A percentile compares a stretch with the other conserved stretches of the same genome.
phyloP scores from a whole-genome alignment of 1,140 invertebrate genomes.

The Alviniconcha marisindica region DNA sequence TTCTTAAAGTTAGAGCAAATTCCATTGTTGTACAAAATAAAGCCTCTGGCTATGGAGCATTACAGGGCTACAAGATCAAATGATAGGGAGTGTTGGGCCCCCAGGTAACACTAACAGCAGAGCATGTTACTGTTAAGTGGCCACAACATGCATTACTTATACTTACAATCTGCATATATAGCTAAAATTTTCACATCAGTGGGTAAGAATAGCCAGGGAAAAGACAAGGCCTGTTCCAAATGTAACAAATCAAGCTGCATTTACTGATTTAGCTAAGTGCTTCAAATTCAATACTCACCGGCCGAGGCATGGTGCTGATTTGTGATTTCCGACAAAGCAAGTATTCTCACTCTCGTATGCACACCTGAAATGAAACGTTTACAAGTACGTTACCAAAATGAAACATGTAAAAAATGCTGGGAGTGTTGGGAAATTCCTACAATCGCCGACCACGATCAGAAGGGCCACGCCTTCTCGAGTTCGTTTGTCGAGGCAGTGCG shows the following conservation, averaged over 20 bases:
- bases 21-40: too few relatives aligned
- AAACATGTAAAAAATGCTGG: not conserved
- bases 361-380: not conserved
- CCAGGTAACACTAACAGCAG: not conserved
- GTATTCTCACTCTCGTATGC: not conserved
- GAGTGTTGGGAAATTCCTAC: not conserved
- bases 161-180: not conserved
- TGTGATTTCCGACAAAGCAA: not conserved
- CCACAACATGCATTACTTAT: not conserved
- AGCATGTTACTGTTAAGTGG: not conserved
- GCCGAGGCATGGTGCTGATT: slow-evolving; percentile 35
- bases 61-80: not conserved
- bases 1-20: not conserved
- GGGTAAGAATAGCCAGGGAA: not conserved
- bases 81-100: not conserved
- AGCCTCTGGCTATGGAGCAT: not conserved
- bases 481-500: too few relatives aligned
- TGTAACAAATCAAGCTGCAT: not conserved
- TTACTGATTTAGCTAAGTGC: not conserved
- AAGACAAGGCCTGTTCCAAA: not conserved
- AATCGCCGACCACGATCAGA: not conserved
- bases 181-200: too few relatives aligned
- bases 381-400: not conserved
- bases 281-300: slow-evolving; percentile 8
- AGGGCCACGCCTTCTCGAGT: not conserved